Evolutionary conservation across 2,797 vertebrate genomes (phyloP).

Genomic region (Rhynchonycteris naso): DNA sequence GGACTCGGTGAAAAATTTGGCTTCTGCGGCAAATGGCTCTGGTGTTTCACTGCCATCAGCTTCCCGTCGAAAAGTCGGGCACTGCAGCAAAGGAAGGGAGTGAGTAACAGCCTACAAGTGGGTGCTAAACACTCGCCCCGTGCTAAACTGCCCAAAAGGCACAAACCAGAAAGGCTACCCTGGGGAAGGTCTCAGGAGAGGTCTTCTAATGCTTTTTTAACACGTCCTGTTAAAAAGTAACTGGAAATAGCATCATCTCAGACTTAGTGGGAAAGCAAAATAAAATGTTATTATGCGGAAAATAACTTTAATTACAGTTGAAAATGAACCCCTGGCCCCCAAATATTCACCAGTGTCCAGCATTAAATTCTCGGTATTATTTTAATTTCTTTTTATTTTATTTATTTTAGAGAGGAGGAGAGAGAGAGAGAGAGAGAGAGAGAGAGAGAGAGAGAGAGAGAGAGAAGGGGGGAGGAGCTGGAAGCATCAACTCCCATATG

Average conservation of each 20-base stretch:
- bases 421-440: too few species aligned
- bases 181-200: neutral
- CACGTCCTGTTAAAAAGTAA: neutral
- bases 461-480: too few species aligned
- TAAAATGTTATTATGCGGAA: neutral
- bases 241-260: neutral
- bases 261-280: slow-evolving; percentile 28
- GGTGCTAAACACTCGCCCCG: neutral
- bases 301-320: slow-evolving; percentile 23
- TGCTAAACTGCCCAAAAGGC: neutral
- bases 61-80: slow-evolving; percentile 95
- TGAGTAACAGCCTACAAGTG: neutral
- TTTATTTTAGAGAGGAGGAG: too few species aligned
- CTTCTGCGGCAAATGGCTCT: slow-evolving; percentile 95
- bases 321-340: neutral
- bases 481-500: too few species aligned
- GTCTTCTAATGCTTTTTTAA: slow-evolving; percentile 36
- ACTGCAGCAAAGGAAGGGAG: slow-evolving; percentile 83
- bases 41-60: slow-evolving; percentile 92
- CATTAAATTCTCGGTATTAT: neutral
- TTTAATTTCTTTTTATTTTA: too few species aligned
- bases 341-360: neutral
- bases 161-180: neutral
- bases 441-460: too few species aligned
- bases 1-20: slow-evolving; percentile 98